Evolutionary conservation across 2,888 invertebrate species (phyloP).

Genomic region (Lampropteryx suffumata): DNA sequence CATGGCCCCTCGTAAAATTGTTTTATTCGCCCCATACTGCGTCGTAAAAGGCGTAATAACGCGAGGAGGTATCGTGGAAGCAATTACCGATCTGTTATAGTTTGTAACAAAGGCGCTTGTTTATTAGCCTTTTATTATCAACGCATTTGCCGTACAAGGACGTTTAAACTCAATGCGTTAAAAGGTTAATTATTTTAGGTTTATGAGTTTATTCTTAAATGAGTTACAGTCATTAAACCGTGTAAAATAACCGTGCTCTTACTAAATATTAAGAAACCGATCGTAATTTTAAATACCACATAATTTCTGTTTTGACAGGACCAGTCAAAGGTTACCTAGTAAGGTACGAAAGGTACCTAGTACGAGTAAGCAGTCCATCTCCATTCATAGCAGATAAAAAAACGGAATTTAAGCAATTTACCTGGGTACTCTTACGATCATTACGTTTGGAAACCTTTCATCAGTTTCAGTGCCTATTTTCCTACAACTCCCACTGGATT

Average conservation of each 20-base stretch:
- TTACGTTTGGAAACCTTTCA: constrained; percentile 5
- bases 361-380: too few species aligned
- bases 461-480: constrained; percentile 16
- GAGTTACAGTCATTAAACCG: constrained; percentile 15
- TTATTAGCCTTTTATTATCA: constrained; percentile 82
- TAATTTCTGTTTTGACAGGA: too few species aligned
- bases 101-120: constrained; percentile 82
- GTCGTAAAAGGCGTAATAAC: constrained; percentile 83
- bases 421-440: neutral
- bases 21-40: constrained; percentile 83
- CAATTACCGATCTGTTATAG: constrained; percentile 83
- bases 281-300: too few species aligned
- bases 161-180: constrained; percentile 71
- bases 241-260: neutral
- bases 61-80: constrained; percentile 81
- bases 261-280: too few species aligned
- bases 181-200: constrained; percentile 37
- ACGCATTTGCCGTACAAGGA: constrained; percentile 79
- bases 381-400: too few species aligned
- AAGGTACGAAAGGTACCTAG: too few species aligned
- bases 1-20: constrained; percentile 83
- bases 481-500: constrained; percentile 32
- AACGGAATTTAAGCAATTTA: too few species aligned
- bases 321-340: too few species aligned
- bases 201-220: constrained; percentile 26